Evolutionary conservation across 2,888 invertebrate genomes (phyloP).

Genomic region (Chrysolina oricalcia): DNA sequence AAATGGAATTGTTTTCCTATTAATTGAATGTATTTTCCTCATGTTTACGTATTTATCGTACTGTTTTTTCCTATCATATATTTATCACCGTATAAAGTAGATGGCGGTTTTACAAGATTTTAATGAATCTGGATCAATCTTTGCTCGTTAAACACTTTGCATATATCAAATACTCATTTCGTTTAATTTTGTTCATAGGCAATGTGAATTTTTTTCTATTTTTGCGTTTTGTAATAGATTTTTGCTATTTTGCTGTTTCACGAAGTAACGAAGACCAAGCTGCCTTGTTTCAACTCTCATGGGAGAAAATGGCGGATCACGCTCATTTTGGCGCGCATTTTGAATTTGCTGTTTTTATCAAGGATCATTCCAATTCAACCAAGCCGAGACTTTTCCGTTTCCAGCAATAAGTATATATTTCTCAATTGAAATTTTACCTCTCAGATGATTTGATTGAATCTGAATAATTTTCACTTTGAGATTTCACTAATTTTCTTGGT

Average conservation of each 20-base stretch:
- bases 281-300: slow-evolving; percentile 52
- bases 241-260: slow-evolving; percentile 39
- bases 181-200: slow-evolving; percentile 58
- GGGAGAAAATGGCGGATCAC: slow-evolving; percentile 61
- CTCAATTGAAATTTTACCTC: slow-evolving; percentile 51
- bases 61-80: background rate
- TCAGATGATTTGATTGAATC: slow-evolving; percentile 46
- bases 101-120: background rate
- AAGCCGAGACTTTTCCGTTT: slow-evolving; percentile 48
- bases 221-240: slow-evolving; percentile 49
- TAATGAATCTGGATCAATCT: slow-evolving; percentile 7
- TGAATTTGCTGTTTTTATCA: slow-evolving; percentile 54
- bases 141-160: slow-evolving; percentile 51
- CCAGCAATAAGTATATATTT: slow-evolving; percentile 54
- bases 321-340: slow-evolving; percentile 63
- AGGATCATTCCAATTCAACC: slow-evolving; percentile 40
- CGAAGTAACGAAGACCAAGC: slow-evolving; percentile 47
- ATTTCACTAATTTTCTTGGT: slow-evolving; percentile 22
- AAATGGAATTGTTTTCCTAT: background rate
- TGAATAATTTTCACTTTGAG: background rate
- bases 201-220: slow-evolving; percentile 59
- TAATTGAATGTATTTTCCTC: background rate
- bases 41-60: slow-evolving; percentile 5
- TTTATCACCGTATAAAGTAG: background rate
- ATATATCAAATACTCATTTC: slow-evolving; percentile 45